phyloP scores from a whole-genome alignment of 2,113 vertebrate species.

The Zosterops hypoxanthus region DNA sequence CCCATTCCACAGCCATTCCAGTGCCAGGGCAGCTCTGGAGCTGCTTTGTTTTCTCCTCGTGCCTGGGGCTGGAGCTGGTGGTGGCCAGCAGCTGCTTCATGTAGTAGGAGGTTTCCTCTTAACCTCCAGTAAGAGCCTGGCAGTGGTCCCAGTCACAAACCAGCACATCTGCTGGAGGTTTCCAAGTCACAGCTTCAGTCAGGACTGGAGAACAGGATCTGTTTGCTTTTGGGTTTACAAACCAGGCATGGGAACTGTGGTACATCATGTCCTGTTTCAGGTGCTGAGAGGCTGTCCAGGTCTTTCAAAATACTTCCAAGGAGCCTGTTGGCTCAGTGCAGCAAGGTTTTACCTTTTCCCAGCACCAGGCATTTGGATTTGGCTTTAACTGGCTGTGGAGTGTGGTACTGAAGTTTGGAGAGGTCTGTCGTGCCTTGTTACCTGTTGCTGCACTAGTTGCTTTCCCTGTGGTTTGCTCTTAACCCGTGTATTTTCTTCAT shows the following conservation, averaged over 20 bases:
- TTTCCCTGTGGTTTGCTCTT: not conserved
- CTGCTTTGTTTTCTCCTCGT: not conserved
- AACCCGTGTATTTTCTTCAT: not conserved
- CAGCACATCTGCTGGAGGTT: not conserved
- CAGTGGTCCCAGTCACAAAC: not conserved
- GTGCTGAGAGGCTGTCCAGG: not conserved
- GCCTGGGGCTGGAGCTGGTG: not conserved
- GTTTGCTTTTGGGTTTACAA: not conserved
- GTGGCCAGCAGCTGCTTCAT: not conserved
- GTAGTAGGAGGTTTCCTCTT: not conserved
- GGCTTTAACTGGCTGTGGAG: not conserved
- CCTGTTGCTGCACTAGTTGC: not conserved
- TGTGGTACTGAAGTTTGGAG: not conserved
- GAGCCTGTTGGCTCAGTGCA: not conserved
- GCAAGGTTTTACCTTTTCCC: not conserved
- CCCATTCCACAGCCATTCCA: not conserved
- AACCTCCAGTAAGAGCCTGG: not conserved
- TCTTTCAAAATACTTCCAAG: not conserved
- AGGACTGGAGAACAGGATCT: not conserved
- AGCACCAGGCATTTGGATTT: not conserved
- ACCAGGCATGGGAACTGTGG: not conserved
- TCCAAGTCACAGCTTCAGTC: not conserved
- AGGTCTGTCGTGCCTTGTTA: not conserved
- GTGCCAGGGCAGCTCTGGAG: not conserved
- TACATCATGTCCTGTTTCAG: not conserved